phyloP scores from a whole-genome alignment of 2,797 vertebrate species.

The Pogonophryne albipinna region DNA sequence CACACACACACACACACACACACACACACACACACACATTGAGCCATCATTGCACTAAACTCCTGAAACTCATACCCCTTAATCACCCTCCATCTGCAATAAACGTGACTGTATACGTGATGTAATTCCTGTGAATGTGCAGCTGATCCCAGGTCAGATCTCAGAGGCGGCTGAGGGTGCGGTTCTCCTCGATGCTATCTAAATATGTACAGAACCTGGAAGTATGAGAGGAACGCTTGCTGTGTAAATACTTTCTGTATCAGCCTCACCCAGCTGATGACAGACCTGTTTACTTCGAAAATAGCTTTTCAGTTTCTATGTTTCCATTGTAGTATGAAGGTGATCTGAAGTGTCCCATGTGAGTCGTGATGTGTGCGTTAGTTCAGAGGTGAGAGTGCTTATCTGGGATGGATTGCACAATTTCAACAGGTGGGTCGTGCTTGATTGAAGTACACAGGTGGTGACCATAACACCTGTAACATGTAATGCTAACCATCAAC shows the following conservation, averaged over 20 bases:
- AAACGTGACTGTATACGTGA: too few species aligned
- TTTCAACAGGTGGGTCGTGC: constrained; percentile 33
- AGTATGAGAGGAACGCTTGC: constrained; percentile 49
- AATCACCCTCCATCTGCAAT: too few species aligned
- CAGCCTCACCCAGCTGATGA: constrained; percentile 47
- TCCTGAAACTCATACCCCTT: too few species aligned
- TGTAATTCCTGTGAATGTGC: too few species aligned
- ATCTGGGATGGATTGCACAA: constrained; percentile 41
- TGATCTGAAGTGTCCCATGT: background rate
- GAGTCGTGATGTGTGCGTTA: background rate
- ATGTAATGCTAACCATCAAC: background rate
- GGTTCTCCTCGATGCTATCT: constrained; percentile 33
- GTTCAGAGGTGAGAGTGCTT: constrained; percentile 5
- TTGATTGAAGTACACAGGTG: background rate
- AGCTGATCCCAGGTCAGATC: too few species aligned
- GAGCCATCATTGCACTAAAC: too few species aligned
- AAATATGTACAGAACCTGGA: constrained; percentile 41
- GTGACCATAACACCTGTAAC: background rate
- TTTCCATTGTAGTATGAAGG: background rate
- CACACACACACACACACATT: too few species aligned
- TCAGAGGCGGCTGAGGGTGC: constrained; percentile 35
- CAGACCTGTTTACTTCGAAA: background rate
- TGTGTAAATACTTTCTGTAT: constrained; percentile 34
- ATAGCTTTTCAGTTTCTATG: background rate
- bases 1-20: too few species aligned